phyloP scores from a whole-genome alignment of 2,797 vertebrate genomes.

The Tadarida brasiliensis region DNA sequence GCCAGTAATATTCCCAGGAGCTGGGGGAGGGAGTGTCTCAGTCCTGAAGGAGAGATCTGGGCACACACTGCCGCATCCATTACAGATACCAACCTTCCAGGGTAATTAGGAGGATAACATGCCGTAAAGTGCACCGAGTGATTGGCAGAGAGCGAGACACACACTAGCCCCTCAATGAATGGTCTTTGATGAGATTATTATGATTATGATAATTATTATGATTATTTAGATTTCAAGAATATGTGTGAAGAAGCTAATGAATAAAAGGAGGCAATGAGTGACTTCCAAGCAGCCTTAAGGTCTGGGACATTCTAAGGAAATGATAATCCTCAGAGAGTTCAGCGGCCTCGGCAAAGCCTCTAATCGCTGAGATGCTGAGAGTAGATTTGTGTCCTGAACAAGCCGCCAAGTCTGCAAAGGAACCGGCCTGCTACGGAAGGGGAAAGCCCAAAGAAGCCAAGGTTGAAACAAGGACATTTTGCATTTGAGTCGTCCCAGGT shows the following conservation, averaged over 20 bases:
- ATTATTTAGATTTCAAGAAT: background rate
- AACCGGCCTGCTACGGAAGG: background rate
- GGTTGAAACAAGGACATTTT: background rate
- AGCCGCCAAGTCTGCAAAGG: conserved; percentile 30
- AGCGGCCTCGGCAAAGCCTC: background rate
- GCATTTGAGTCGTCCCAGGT: background rate
- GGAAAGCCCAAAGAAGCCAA: background rate
- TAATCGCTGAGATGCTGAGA: background rate
- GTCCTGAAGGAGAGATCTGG: background rate
- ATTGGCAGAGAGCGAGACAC: background rate
- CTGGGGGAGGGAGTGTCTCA: background rate
- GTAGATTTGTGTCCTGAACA: background rate
- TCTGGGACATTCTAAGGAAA: conserved; percentile 38
- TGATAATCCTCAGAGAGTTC: background rate
- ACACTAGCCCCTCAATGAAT: background rate
- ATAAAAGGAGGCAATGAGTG: background rate
- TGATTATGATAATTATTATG: background rate
- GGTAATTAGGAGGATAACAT: background rate
- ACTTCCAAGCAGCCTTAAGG: conserved; percentile 46
- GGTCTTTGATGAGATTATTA: background rate
- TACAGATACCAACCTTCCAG: background rate
- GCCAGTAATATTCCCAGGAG: background rate
- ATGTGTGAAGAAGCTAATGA: background rate
- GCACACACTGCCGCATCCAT: accelerated
- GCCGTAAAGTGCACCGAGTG: background rate